These are phyloP conservation scores for Plutomurus gul DNA, from an alignment of 1,140 invertebrate genomes.

Conservation along the genomic window DNA sequence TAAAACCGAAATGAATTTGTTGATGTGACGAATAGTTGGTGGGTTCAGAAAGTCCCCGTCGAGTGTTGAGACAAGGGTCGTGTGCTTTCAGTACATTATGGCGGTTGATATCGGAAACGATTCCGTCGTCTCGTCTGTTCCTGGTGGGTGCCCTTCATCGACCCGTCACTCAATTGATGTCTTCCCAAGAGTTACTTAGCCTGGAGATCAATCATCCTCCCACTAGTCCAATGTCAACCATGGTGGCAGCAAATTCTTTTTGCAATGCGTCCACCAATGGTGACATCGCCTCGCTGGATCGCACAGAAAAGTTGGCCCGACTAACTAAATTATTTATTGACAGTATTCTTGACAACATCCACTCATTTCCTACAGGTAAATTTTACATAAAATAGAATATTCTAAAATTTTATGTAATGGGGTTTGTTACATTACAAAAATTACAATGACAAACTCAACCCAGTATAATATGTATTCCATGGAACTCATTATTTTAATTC, in stretches of 20 bases:
- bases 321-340: constrained; percentile 81
- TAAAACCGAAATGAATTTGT: not conserved
- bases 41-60: constrained; percentile 55
- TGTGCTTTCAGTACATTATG: constrained; percentile 90
- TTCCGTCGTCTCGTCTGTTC: constrained; percentile 89
- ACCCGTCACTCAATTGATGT: constrained; percentile 86
- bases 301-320: constrained; percentile 76
- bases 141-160: constrained; percentile 87
- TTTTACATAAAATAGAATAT: constrained; percentile 60
- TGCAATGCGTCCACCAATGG: constrained; percentile 78
- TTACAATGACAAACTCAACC: not conserved
- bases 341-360: constrained; percentile 83
- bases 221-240: constrained; percentile 56
- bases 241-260: constrained; percentile 70
- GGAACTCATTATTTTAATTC: too few species aligned
- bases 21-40: constrained; percentile 48
- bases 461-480: too few species aligned
- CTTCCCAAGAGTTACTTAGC: constrained; percentile 45
- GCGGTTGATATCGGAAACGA: constrained; percentile 84
- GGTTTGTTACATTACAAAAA: not conserved
- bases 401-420: not conserved
- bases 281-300: constrained; percentile 75
- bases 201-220: constrained; percentile 38
- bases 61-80: constrained; percentile 78
- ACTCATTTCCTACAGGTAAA: constrained; percentile 86